Base-by-base conservation (phyloP, 2,888 invertebrate genomes). In the Cyaniris semiargus region DNA sequence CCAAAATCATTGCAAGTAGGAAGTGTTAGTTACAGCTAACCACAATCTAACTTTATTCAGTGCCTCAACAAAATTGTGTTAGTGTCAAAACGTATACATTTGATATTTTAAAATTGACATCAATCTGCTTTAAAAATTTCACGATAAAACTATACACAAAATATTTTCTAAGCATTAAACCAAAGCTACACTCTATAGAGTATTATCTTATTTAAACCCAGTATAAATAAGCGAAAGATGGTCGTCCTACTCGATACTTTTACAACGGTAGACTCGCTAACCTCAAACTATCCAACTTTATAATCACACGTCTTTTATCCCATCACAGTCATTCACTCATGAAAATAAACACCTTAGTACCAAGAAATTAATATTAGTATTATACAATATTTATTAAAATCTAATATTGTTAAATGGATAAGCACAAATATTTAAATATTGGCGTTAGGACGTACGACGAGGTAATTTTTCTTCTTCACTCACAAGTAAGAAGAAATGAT, bases 1-100 rank as follows among this genome's bases (percentile, higher is more conserved):
- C 77, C 66, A 78, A 75, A 78, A 71, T 77, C 66, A 76, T 77
- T 66, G 66, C 66, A 66, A 31, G 6, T 27, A 27, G 66, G 27
- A 66, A 66, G 15, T 27, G 27, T 66, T 66, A 66, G 15, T 66
- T 66, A 66, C 66, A 15, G 31, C 66, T 31, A 66, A 15, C 27
- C 27, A 31, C 27, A 18, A 6, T 23, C 23, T 60, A 23, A 66
- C 13, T 27, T 31, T 66, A 66, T 31, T 66, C 66, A 66, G 66
- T 66, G 66, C 66, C 66, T 27, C 15, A 66, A 66, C 66, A 31
- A 60, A 60, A 60, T 31, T 15, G 66, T 15, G 66, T 31, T 18
- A 66, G 27, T 66, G 66, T 66, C 23, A 31, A 66, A 31, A 66
- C 15, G 66, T 66, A 66, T 31, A 66, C 27, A 66, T 66, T 66